These are phyloP conservation scores for Itoplectis maculator DNA, from an alignment of 2,888 invertebrate species.

Conservation along the genomic window DNA sequence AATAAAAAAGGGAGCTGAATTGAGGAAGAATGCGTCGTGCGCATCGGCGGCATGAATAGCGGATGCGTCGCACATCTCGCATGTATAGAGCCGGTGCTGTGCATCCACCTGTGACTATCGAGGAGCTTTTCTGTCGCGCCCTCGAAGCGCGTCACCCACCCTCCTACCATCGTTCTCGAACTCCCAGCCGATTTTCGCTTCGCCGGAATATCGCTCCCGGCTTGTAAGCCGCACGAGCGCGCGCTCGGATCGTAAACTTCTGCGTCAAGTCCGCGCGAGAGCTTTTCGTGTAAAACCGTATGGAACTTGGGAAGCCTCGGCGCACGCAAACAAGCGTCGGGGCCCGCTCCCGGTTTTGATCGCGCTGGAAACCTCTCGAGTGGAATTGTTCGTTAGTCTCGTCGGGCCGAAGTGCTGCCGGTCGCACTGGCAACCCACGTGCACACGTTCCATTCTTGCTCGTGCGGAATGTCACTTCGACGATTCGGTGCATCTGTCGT, in stretches of 20 bases:
- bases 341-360: conserved; percentile 8
- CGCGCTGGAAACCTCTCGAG: conserved; percentile 42
- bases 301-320: too few species aligned
- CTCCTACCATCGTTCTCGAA: background rate
- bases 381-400: conserved; percentile 51
- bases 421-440: too few species aligned
- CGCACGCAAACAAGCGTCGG: background rate
- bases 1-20: too few species aligned
- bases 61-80: background rate
- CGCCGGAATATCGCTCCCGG: conserved; percentile 25
- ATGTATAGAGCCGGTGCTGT: background rate
- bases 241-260: conserved; percentile 37
- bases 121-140: background rate
- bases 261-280: background rate
- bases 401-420: background rate
- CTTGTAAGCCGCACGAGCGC: background rate
- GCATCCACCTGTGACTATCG: conserved; percentile 40
- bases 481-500: background rate
- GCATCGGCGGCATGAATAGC: background rate
- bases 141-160: background rate
- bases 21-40: too few species aligned
- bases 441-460: too few species aligned
- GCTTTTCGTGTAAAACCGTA: too few species aligned
- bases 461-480: conserved; percentile 16
- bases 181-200: conserved; percentile 40